Evolutionary conservation across 2,888 invertebrate species (phyloP).

Genomic region (Thysanoteuthis rhombus): DNA sequence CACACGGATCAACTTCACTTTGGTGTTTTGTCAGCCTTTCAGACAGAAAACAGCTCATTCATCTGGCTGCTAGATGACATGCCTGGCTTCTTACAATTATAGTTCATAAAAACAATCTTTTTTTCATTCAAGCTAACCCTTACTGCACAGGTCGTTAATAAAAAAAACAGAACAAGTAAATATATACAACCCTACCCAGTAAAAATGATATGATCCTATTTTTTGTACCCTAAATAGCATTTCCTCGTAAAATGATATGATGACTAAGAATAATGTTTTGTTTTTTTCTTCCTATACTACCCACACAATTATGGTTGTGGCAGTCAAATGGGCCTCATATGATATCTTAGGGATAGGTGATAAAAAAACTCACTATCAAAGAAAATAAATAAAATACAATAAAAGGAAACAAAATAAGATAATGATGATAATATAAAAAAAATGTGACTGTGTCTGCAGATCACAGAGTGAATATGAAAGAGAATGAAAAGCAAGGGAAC

Average conservation of each 20-base stretch:
- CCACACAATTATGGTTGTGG: background rate
- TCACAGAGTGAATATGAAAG: too few species aligned
- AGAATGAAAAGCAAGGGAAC: too few species aligned
- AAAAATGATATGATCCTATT: slow-evolving; percentile 12
- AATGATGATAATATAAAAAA: too few species aligned
- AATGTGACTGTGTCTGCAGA: too few species aligned
- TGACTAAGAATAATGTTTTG: background rate
- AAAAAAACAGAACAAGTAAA: background rate
- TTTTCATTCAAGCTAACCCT: background rate
- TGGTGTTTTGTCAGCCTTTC: background rate
- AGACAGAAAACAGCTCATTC: background rate
- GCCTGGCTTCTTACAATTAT: background rate
- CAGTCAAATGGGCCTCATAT: background rate
- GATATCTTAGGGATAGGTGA: background rate
- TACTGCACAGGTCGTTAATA: background rate
- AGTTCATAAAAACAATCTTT: background rate
- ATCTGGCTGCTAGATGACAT: background rate
- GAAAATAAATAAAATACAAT: background rate
- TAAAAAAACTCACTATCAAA: background rate
- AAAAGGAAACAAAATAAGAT: too few species aligned
- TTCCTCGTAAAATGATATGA: background rate
- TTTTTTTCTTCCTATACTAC: background rate
- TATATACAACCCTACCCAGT: too few species aligned
- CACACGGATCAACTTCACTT: background rate
- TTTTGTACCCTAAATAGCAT: background rate